Conservation (phyloP, 1,140 invertebrate genomes). For the Calliphora vicina region DNA sequence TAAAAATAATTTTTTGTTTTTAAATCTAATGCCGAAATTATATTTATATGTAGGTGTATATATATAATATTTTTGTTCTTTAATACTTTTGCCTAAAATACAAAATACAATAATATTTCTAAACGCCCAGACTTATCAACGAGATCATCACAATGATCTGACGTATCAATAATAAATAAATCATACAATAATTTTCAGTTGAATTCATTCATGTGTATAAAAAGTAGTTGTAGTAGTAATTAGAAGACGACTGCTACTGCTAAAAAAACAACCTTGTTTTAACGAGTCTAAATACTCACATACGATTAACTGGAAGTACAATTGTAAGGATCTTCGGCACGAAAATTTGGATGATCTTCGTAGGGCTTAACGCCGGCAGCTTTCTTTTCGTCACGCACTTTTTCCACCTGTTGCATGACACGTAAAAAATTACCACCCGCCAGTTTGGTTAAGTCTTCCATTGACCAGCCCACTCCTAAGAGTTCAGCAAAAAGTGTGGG, state of each 20-base stretch:
- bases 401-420: slow-evolving; percentile 72
- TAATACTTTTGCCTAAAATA: no score
- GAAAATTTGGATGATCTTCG: slow-evolving; percentile 61
- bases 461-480: slow-evolving; percentile 82
- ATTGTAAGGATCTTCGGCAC: slow-evolving; percentile 61
- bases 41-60: no score
- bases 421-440: slow-evolving; percentile 87
- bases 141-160: no score
- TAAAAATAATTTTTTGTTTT: no score
- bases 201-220: no score
- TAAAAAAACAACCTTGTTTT: not conserved
- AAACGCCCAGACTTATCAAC: no score
- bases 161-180: no score
- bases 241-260: not conserved
- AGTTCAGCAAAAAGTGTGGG: slow-evolving; percentile 85
- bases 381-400: slow-evolving; percentile 57
- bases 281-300: slow-evolving; percentile 19
- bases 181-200: no score
- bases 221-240: no score
- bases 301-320: slow-evolving; percentile 61
- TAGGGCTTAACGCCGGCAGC: slow-evolving; percentile 55
- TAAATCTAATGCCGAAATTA: no score
- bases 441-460: slow-evolving; percentile 85
- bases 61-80: no score
- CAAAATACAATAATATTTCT: no score